Percentiles rank a stretch among this genome's conserved stretches.
These are phyloP conservation scores for Suillia variegata DNA, from an alignment of 2,888 invertebrate genomes.

Conservation along the genomic window DNA sequence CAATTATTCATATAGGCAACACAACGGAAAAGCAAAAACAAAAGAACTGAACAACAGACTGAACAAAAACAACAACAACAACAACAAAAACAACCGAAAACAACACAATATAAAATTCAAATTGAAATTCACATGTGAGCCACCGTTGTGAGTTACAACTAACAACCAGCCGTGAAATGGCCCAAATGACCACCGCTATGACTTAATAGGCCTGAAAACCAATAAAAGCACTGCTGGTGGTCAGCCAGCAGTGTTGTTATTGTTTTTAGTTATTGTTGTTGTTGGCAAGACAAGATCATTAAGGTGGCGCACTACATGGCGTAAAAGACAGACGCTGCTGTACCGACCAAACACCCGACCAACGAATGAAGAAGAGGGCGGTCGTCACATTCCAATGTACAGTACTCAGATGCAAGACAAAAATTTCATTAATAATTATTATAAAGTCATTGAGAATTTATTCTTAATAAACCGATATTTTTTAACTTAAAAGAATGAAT, in stretches of 20 bases:
- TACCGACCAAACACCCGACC: neutral
- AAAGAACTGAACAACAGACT: too few relatives aligned
- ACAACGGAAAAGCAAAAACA: too few relatives aligned
- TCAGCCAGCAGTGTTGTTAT: conserved; percentile 39
- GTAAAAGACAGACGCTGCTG: conserved; percentile 46
- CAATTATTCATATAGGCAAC: conserved; percentile 46
- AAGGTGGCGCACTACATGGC: conserved; percentile 56
- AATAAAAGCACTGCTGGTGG: conserved; percentile 59
- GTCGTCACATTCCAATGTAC: neutral
- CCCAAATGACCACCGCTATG: conserved; percentile 51
- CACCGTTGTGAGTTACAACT: neutral
- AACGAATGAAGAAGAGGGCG: neutral
- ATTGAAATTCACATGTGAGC: conserved; percentile 16
- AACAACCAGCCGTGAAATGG: conserved; percentile 33
- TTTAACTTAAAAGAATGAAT: too few relatives aligned
- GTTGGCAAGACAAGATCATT: conserved; percentile 55
- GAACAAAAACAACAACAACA: conserved; percentile 25
- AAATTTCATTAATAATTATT: too few relatives aligned
- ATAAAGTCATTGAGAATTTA: too few relatives aligned
- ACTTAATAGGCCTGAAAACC: conserved; percentile 56
- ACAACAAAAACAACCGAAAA: conserved; percentile 11
- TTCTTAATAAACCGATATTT: too few relatives aligned
- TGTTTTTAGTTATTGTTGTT: conserved; percentile 21
- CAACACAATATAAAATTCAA: conserved; percentile 13
- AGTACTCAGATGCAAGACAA: too few relatives aligned